Conservation (phyloP, 1,140 invertebrate genomes). For the Nymphalis io region DNA sequence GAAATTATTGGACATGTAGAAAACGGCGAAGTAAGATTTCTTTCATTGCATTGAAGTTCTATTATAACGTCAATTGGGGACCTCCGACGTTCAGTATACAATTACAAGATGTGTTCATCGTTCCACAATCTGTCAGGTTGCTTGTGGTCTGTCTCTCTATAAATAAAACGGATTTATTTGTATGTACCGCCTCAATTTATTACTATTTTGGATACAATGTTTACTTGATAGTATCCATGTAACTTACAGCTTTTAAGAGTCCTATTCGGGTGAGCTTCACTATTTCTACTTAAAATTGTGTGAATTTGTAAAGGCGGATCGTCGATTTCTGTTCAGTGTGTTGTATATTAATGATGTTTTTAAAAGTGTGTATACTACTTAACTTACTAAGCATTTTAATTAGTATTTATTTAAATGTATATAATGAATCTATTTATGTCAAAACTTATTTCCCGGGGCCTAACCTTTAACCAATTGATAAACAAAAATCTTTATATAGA, state of each 20-base stretch:
- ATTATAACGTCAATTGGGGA: constrained; percentile 72
- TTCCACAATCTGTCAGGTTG: constrained; percentile 61
- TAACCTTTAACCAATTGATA: no score
- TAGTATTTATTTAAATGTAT: no score
- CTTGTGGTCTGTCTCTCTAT: constrained; percentile 43
- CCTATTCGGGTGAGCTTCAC: constrained; percentile 18
- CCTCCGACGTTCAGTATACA: constrained; percentile 58
- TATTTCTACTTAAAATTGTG: background rate
- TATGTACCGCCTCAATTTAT: constrained; percentile 63
- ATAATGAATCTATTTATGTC: no score
- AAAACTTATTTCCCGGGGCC: no score
- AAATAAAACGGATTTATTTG: constrained; percentile 69
- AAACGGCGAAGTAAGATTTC: constrained; percentile 34
- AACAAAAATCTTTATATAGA: no score
- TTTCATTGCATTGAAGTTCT: constrained; percentile 43
- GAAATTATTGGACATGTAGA: constrained; percentile 43
- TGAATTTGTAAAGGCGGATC: no score
- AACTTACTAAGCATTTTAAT: no score
- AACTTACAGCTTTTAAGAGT: constrained; percentile 29
- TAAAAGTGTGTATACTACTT: no score
- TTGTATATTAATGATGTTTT: no score
- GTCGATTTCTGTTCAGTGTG: no score
- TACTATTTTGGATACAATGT: constrained; percentile 67
- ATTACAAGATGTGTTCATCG: constrained; percentile 73
- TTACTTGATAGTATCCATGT: constrained; percentile 41